These are phyloP conservation scores for Ctenicera cuprea DNA, from an alignment of 2,888 invertebrate species.

Conservation along the genomic window DNA sequence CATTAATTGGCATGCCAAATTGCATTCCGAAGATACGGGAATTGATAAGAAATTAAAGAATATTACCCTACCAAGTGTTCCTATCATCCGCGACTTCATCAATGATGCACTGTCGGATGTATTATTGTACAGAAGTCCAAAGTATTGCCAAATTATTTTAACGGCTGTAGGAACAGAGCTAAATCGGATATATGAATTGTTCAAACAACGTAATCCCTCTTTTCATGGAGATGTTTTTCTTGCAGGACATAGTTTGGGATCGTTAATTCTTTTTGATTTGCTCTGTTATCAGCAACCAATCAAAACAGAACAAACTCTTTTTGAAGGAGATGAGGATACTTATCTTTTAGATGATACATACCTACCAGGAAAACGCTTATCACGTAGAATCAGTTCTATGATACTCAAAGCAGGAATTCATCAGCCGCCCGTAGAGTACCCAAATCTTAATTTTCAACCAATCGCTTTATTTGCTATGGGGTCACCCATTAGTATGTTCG, in stretches of 20 bases:
- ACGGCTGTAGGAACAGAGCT: constrained; percentile 91
- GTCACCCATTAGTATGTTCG: constrained; percentile 92
- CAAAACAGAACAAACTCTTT: background rate
- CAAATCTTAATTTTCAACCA: constrained; percentile 87
- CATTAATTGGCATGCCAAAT: constrained; percentile 93
- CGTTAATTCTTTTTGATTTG: constrained; percentile 95
- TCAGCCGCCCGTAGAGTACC: constrained; percentile 65
- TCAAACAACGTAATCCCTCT: constrained; percentile 84
- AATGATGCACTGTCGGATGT: constrained; percentile 96
- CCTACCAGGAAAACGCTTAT: background rate
- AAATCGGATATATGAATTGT: constrained; percentile 87
- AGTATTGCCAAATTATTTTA: constrained; percentile 91
- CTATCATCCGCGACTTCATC: constrained; percentile 90
- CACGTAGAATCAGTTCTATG: constrained; percentile 14
- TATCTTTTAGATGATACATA: background rate
- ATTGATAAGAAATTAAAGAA: constrained; percentile 90
- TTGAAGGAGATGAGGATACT: no score
- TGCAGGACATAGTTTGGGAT: constrained; percentile 95
- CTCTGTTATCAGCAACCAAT: constrained; percentile 83
- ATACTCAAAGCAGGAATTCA: background rate
- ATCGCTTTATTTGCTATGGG: constrained; percentile 93
- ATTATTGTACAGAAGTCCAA: constrained; percentile 95
- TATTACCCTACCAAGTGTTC: constrained; percentile 93
- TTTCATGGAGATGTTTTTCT: constrained; percentile 92
- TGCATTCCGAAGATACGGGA: constrained; percentile 91